A percentile compares a stretch with the other conserved stretches of the same genome.
These are phyloP conservation scores for Gambusia affinis DNA, from an alignment of 2,113 vertebrate species.

Conservation along the genomic window DNA sequence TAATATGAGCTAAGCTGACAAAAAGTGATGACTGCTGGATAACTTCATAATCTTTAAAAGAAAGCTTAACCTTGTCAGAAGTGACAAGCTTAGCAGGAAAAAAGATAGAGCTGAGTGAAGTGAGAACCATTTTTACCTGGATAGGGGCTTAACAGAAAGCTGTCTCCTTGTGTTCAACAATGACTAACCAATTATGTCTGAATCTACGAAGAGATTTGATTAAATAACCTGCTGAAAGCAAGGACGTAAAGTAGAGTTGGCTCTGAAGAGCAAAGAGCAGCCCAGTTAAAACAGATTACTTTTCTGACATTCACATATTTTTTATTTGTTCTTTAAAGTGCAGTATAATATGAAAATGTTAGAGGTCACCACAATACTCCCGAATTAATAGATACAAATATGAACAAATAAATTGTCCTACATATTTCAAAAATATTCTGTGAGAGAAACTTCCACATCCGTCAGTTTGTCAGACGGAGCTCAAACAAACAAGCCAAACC, in stretches of 20 bases:
- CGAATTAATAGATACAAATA: too few species aligned
- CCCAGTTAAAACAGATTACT: neutral
- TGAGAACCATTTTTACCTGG: constrained; percentile 41
- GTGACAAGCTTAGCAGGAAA: constrained; percentile 68
- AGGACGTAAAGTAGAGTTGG: neutral
- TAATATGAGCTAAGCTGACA: constrained; percentile 80
- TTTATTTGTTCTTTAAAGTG: too few species aligned
- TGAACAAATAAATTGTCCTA: too few species aligned
- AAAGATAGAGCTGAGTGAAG: constrained; percentile 51
- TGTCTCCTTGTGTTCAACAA: constrained; percentile 2
- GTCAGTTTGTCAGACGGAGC: too few species aligned
- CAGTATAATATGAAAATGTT: too few species aligned
- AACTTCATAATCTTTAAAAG: constrained; percentile 77
- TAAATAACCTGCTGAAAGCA: neutral
- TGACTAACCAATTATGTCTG: neutral
- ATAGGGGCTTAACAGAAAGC: constrained; percentile 31
- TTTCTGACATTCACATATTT: too few species aligned
- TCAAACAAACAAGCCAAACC: too few species aligned
- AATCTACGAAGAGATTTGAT: neutral
- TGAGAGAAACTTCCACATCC: too few species aligned
- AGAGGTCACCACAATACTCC: too few species aligned
- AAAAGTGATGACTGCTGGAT: constrained; percentile 82
- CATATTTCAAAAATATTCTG: too few species aligned
- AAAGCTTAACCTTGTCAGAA: constrained; percentile 79
- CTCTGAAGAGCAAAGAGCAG: neutral